Percentiles rank a stretch among this genome's conserved stretches.
phyloP scores from a whole-genome alignment of 1,140 invertebrate species.

The Popillia japonica region DNA sequence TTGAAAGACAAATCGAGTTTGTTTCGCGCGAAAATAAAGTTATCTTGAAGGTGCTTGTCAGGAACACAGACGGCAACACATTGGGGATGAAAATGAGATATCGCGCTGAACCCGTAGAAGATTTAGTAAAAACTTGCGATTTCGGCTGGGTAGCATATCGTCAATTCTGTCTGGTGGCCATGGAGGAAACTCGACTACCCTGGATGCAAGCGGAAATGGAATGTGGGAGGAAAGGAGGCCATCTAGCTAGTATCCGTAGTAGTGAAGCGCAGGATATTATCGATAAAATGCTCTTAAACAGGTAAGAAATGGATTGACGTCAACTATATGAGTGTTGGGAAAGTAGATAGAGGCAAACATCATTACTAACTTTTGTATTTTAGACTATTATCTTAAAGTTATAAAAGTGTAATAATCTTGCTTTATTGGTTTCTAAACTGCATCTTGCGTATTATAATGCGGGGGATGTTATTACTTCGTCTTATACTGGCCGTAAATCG shows the following conservation, averaged over 20 bases:
- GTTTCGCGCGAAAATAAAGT: slow-evolving; percentile 64
- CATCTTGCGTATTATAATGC: too few species aligned
- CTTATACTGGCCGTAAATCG: too few species aligned
- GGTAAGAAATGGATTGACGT: slow-evolving; percentile 60
- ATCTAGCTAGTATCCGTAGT: slow-evolving; percentile 70
- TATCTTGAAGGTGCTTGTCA: slow-evolving; percentile 57
- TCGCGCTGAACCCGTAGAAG: slow-evolving; percentile 63
- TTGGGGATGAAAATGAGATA: slow-evolving; percentile 59
- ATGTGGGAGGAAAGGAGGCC: slow-evolving; percentile 69
- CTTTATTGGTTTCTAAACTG: too few species aligned
- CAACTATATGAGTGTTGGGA: too few species aligned
- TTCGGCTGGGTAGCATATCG: slow-evolving; percentile 70
- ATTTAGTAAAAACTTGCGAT: slow-evolving; percentile 67
- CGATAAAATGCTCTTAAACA: slow-evolving; percentile 68
- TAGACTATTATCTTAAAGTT: too few species aligned
- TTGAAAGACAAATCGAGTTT: slow-evolving; percentile 65
- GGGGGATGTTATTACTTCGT: too few species aligned
- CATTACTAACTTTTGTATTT: too few species aligned
- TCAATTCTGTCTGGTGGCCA: slow-evolving; percentile 69
- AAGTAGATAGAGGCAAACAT: too few species aligned
- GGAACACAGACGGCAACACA: slow-evolving; percentile 57
- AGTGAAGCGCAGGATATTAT: slow-evolving; percentile 68
- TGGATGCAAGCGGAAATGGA: slow-evolving; percentile 73
- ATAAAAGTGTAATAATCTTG: too few species aligned
- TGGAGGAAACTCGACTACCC: slow-evolving; percentile 64